Evolutionary conservation across 92 coral and sea anemone genomes (phyloP).

Genomic region (Actinostola sp.): DNA sequence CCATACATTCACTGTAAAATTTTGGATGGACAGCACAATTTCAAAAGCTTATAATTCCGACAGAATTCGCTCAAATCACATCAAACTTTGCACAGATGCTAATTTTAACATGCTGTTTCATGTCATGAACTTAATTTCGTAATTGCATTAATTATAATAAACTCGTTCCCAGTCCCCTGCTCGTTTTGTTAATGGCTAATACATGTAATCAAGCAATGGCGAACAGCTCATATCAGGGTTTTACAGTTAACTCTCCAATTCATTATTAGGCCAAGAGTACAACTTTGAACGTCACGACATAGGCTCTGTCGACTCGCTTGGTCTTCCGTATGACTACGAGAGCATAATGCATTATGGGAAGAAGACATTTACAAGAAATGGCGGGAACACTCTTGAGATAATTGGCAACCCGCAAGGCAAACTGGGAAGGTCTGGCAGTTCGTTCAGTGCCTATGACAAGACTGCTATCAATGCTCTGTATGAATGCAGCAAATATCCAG

Average conservation of each 20-base stretch:
- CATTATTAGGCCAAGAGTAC: slow-evolving; percentile 18
- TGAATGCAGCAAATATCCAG: neutral
- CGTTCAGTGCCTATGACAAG: slow-evolving; percentile 21
- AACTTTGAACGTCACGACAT: slow-evolving; percentile 16
- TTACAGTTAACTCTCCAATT: neutral
- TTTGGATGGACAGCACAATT: too few relatives aligned
- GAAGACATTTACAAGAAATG: slow-evolving; percentile 20
- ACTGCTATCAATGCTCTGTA: slow-evolving; percentile 32
- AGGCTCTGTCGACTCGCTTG: slow-evolving; percentile 9
- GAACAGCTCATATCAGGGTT: too few relatives aligned
- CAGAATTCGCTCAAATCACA: too few relatives aligned
- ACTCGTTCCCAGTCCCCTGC: too few relatives aligned
- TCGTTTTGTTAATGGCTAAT: too few relatives aligned
- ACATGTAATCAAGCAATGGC: too few relatives aligned
- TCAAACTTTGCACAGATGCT: too few relatives aligned
- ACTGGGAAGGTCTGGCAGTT: slow-evolving; percentile 22
- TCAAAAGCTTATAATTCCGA: too few relatives aligned
- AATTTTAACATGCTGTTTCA: too few relatives aligned
- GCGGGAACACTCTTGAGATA: slow-evolving; percentile 21
- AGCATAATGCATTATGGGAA: slow-evolving; percentile 44
- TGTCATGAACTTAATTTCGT: too few relatives aligned
- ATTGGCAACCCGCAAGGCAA: slow-evolving; percentile 21
- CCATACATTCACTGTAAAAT: too few relatives aligned
- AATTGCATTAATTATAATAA: too few relatives aligned
- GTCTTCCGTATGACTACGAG: slow-evolving; percentile 35